phyloP scores from a whole-genome alignment of 2,888 invertebrate species.

The Lapara coniferarum region DNA sequence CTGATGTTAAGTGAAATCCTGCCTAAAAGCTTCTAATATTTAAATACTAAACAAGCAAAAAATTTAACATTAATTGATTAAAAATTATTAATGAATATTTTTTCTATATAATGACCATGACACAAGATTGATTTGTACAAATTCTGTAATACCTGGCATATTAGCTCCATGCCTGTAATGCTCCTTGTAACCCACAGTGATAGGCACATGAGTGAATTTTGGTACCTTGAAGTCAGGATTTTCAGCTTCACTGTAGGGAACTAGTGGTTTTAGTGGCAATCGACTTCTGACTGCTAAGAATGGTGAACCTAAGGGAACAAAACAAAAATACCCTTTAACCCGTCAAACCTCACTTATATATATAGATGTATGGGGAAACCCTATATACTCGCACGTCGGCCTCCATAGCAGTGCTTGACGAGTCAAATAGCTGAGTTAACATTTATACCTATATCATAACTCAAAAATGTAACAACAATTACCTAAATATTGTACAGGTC shows the following conservation, averaged over 20 bases:
- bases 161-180: constrained; percentile 87
- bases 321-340: background rate
- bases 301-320: constrained; percentile 75
- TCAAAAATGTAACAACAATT: constrained; percentile 31
- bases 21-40: no score
- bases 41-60: no score
- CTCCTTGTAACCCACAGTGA: constrained; percentile 82
- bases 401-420: no score
- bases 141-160: constrained; percentile 86
- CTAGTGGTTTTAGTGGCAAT: constrained; percentile 87
- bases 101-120: no score
- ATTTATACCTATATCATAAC: no score
- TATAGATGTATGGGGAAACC: no score
- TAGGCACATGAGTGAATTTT: constrained; percentile 84
- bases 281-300: constrained; percentile 87
- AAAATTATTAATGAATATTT: no score
- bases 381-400: no score
- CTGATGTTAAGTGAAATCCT: no score
- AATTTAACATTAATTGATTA: no score
- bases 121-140: background rate
- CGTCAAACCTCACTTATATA: no score
- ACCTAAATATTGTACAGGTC: constrained; percentile 88
- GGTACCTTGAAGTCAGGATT: constrained; percentile 84
- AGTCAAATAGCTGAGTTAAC: background rate
- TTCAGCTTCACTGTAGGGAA: constrained; percentile 81